phyloP scores from a whole-genome alignment of 2,888 invertebrate species.

The Phragmatobia fuliginosa region DNA sequence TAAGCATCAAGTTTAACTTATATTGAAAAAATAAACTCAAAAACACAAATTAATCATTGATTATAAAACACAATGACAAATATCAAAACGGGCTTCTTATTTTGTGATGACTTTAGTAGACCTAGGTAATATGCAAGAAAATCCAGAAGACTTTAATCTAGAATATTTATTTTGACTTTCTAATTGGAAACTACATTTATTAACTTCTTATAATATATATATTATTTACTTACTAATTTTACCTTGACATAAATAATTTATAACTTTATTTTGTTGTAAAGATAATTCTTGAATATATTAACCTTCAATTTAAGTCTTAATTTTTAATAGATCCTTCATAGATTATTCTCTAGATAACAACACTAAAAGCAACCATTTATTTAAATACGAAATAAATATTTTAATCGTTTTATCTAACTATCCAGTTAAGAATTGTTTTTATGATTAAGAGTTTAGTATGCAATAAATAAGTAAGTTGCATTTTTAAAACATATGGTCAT shows the following conservation, averaged over 20 bases:
- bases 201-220: no score
- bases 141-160: no score
- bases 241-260: neutral
- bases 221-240: neutral
- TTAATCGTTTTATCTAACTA: neutral
- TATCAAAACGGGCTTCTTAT: no score
- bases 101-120: no score
- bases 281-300: neutral
- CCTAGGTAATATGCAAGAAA: no score
- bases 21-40: no score
- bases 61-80: no score
- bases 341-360: neutral
- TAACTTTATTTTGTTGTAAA: neutral
- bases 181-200: neutral
- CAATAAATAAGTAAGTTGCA: neutral
- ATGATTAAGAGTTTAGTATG: neutral
- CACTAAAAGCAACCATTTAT: neutral
- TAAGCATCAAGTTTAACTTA: no score
- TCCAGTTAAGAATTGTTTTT: neutral
- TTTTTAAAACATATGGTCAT: conserved; percentile 7
- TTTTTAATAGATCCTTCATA: neutral
- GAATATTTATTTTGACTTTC: no score
- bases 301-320: neutral
- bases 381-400: neutral
- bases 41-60: no score